Base-by-base conservation (phyloP, 2,797 vertebrate species). In the Danio tinwini region DNA sequence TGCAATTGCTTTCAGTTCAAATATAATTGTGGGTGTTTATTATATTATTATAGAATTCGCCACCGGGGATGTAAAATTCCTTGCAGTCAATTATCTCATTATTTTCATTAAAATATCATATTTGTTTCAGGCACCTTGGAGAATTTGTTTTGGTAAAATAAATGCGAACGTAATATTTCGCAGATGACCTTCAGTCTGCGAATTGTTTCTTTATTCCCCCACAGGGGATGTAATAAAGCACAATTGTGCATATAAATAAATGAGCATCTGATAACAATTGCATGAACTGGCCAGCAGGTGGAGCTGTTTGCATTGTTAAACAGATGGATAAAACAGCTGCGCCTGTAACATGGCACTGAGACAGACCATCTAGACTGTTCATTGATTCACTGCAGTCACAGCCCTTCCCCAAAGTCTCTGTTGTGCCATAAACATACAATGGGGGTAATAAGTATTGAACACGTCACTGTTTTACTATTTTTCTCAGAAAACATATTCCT, bases 251-350 rank as follows among this genome's bases (percentile, higher is more conserved):
- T 16, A 4, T 69, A 8, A n/a, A 56, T 4, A 29, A 29, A 29
- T 29, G 11, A 42, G 39, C 52, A 58, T 11, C 6, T 21, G 37
- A 45, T 12, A 44, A 0, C 74, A 7, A 39, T 64, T 67, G 17
- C 37, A n/a, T 17, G 3, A 0, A 3, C 6, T 74, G 52, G 40
- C 88, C 93, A 92, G 89, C 79, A 91, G 91, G 80, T 90, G 93
- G 91, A 0, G 80, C 81, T 70, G 86, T 67, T 82, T 55, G 52
- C 21, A 50, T 21, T 42, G 0, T 19, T 2, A 56, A 58, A 56
- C 50, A 16, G 21, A 59, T 19, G 53, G 5, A n/a, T 70, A 1
- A 10, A 56, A n/a, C 62, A 67, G 39, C 50, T 56, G 61, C 6
- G n/a, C 61, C 9, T 29, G 13, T 13, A 40, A 49, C 11, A 52